Conservation (phyloP, 2,113 vertebrate genomes). For the Eleginops maclovinus region DNA sequence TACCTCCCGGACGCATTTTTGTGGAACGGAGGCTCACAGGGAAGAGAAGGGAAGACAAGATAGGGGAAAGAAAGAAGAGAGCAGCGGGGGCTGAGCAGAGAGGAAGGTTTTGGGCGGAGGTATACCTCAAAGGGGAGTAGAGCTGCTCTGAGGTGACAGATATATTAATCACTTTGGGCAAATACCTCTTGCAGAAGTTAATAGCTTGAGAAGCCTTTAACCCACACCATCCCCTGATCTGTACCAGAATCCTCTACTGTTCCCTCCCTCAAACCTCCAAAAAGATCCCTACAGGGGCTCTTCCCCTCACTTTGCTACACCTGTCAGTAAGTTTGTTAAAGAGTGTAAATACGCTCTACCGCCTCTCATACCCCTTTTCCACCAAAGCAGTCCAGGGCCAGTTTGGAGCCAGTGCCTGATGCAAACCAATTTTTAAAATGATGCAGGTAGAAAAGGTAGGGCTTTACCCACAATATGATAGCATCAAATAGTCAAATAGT, state of each 20-base stretch:
- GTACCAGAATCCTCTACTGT: not conserved
- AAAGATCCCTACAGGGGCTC: not conserved
- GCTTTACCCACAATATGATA: too few relatives aligned
- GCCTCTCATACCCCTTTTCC: not conserved
- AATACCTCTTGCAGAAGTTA: conserved; percentile 50
- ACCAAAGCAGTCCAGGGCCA: too few relatives aligned
- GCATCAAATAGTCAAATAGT: too few relatives aligned
- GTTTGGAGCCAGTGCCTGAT: too few relatives aligned
- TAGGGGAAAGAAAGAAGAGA: conserved; percentile 6
- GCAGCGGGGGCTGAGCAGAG: not conserved
- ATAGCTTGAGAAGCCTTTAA: conserved; percentile 56
- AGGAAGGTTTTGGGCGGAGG: not conserved
- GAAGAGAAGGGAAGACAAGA: not conserved
- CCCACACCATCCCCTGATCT: too few relatives aligned
- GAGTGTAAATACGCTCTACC: not conserved
- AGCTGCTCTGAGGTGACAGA: conserved; percentile 39
- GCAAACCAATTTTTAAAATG: too few relatives aligned
- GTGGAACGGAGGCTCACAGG: conserved; percentile 19
- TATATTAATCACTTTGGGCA: conserved; percentile 48
- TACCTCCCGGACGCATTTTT: conserved; percentile 22
- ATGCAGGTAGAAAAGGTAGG: too few relatives aligned
- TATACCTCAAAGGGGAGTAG: not conserved
- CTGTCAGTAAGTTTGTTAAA: not conserved
- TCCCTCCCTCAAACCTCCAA: not conserved
- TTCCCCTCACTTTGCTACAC: not conserved